Evolutionary conservation across 2,888 invertebrate species (phyloP), one percentile per base, ranked within the genome.

Genomic region (Electrophaes corylata): DNA sequence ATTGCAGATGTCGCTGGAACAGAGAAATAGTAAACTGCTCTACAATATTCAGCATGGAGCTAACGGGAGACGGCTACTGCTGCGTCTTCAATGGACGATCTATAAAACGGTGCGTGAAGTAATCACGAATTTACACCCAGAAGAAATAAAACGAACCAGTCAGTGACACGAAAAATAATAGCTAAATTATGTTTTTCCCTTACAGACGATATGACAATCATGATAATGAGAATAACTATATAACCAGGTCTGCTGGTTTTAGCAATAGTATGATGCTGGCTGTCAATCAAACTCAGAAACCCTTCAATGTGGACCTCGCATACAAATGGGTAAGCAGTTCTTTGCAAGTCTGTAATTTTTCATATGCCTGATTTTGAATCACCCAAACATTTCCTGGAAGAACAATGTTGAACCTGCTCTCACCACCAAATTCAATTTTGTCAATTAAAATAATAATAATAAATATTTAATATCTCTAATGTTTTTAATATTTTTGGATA

Each of bases 41-140:
- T 0, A 64, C 82, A 0, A 47, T 93, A n/a, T 93, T 94, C 62
- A 66, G 63, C 1, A 83, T 91, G 71, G 87, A 92, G 33, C 73
- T 92, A 3, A 93, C 93, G 1, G 85, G 83, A 23, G 90, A 92
- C 51, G 94, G 94, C 0, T 93, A 82, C 69, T 93, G 94, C 67
- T 94, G 94, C 57, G 82, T 88, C 0, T 93, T 93, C 65, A 93
- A 93, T 39, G 88, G 83, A 20, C 71, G 79, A 40, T 89, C 87
- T 16, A 65, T 86, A 5, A 76, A 59, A 60, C 67, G 77, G 86
- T 85, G 66, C 47, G 16, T 29, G 43, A 16, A 3, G 3, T 2
- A 8, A 16, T 14, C 35, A 12, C 14, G 4, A 14, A 35, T 12
- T 2, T 31, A n/a, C n/a, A n/a, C 5, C 4, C 4, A 23, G 4